These are phyloP conservation scores for Trachymyrmex septentrionalis DNA, from an alignment of 1,140 invertebrate species.

Conservation along the genomic window DNA sequence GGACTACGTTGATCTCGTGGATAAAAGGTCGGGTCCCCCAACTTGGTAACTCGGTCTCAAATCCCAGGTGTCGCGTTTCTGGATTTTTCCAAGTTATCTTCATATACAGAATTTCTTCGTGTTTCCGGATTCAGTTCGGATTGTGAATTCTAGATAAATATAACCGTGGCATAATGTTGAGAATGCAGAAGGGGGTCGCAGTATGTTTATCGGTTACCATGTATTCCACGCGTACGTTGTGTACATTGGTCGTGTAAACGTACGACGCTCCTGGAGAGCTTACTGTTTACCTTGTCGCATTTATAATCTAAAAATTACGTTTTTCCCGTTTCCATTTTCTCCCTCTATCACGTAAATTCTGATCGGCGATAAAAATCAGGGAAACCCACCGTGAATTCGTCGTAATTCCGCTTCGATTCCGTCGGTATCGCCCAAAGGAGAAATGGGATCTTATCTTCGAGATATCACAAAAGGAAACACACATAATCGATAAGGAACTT, in stretches of 20 bases:
- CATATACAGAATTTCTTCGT: not conserved
- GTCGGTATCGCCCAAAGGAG: constrained; percentile 41
- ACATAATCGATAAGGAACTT: constrained; percentile 66
- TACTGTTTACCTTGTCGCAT: constrained; percentile 10
- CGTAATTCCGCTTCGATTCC: constrained; percentile 48
- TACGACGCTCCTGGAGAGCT: not conserved
- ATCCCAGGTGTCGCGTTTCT: constrained; percentile 30
- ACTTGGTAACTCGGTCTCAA: constrained; percentile 32
- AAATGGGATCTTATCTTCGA: constrained; percentile 47
- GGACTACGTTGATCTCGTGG: constrained; percentile 24
- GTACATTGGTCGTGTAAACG: constrained; percentile 29
- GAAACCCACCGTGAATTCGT: constrained; percentile 64
- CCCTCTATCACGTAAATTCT: constrained; percentile 70
- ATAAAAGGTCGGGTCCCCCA: constrained; percentile 21
- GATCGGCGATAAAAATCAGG: constrained; percentile 75
- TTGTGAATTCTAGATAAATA: constrained; percentile 35
- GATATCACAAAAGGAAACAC: constrained; percentile 75
- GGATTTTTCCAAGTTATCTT: constrained; percentile 43
- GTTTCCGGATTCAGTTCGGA: constrained; percentile 32
- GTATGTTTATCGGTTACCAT: constrained; percentile 24
- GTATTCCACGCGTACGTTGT: not conserved
- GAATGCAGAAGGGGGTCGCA: constrained; percentile 7
- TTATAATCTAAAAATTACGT: constrained; percentile 68
- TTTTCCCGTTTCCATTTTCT: constrained; percentile 65
- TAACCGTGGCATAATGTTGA: constrained; percentile 13